Conservation (phyloP, 2,797 vertebrate genomes). For the Pipistrellus kuhlii region DNA sequence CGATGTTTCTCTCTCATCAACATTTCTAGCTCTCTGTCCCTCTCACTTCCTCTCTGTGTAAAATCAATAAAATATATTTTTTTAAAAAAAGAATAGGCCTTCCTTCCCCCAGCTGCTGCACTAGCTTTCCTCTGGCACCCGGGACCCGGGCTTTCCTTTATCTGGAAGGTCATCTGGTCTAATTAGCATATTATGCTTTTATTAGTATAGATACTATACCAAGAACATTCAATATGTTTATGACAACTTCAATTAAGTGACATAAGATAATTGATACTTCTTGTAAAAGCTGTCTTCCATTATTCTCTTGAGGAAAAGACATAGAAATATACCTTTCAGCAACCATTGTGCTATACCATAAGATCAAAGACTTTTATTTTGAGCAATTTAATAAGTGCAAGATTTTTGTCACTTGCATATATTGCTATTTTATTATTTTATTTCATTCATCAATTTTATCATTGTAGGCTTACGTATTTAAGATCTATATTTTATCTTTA, state of each 20-base stretch:
- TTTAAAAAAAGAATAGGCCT: no score
- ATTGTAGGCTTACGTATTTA: conserved; percentile 26
- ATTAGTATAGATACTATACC: conserved; percentile 1
- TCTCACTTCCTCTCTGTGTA: no score
- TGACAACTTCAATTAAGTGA: conserved; percentile 63
- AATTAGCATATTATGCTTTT: no score
- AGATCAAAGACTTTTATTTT: background rate
- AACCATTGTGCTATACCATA: background rate
- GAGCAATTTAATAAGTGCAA: conserved; percentile 34
- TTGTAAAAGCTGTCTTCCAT: conserved; percentile 69
- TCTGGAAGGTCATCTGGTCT: no score
- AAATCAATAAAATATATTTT: no score
- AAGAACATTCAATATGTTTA: conserved; percentile 35
- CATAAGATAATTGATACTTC: conserved; percentile 66
- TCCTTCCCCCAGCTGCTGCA: no score
- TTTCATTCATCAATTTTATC: conserved; percentile 65
- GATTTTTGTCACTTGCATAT: conserved; percentile 23
- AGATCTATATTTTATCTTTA: conserved; percentile 39
- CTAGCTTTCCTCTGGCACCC: no score
- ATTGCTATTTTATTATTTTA: conserved; percentile 43
- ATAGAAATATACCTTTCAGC: background rate
- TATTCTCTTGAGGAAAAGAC: conserved; percentile 43
- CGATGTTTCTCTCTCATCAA: no score
- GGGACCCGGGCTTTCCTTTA: no score
- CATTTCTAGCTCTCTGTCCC: no score